Evolutionary conservation across 2,888 invertebrate species (phyloP), one percentile per base, ranked within the genome.

Genomic region (Steromphala cineraria): DNA sequence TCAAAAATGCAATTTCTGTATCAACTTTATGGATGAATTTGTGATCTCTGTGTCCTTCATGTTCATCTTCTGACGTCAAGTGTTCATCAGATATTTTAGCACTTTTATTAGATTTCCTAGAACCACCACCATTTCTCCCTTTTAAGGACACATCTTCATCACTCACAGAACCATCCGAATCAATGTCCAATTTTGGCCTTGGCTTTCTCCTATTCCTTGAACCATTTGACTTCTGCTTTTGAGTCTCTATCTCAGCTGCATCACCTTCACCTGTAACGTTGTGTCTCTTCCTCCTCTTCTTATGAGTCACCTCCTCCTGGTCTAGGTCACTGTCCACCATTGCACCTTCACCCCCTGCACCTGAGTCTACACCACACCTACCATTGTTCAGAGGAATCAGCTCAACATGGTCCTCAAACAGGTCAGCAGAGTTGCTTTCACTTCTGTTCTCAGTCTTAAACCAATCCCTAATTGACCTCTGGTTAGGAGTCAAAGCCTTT

Each of bases 401-500:
- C 15, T 74, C 46, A 19, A n/a, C 28, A 40, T 74, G 19, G 8
- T 74, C 46, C 31, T n/a, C 40, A 8, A 74, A 74, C 46, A 74
- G 36, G 36, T 62, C 28, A 3, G 67, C 28, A 52, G 78, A 53
- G 40, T 40, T 10, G 28, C 31, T 40, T 2, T 10, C 46, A 19
- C 78, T 52, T 17, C 36, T 62, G 40, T 67, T 55, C 19, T 53
- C 36, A 3, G 56, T 75, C n/a, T 76, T 75, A 36, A 85, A 77
- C 82, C 83, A 85, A 71, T 85, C 85, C 67, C 52, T 85, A 17
- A 85, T 85, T 0, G 85, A 81, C 53, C 81, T 67, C 56, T 85
- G 85, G 0, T 81, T 21, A 55, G 55, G 36, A 24, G 31, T 79
- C 46, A 67, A 19, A 13, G 28, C 53, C 24, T 46, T 40, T n/a